A percentile compares a stretch with the other conserved stretches of the same genome.
Conservation (phyloP, 2,888 invertebrate genomes). For the Conistra vaccinii region DNA sequence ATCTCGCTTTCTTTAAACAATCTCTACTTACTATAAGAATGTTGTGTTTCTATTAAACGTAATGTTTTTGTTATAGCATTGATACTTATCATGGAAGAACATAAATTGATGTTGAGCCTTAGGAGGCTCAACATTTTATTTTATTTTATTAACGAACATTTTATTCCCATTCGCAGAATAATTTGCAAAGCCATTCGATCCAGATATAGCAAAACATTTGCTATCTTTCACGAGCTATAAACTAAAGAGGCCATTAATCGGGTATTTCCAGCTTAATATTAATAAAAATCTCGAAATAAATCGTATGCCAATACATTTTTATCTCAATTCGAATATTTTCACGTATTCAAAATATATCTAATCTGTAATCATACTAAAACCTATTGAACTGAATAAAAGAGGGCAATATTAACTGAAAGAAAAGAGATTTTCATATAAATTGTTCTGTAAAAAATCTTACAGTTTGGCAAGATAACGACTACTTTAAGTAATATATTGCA, state of each 20-base stretch:
- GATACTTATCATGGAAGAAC: neutral
- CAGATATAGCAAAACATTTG: neutral
- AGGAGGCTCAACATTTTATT: too few species aligned
- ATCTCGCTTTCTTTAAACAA: neutral
- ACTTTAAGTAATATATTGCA: constrained; percentile 69
- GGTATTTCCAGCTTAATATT: constrained; percentile 1
- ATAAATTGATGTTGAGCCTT: neutral
- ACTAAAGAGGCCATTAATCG: neutral
- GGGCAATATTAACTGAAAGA: constrained; percentile 27
- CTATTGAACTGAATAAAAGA: constrained; percentile 31
- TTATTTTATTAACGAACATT: neutral
- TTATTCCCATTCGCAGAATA: neutral
- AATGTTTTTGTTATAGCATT: neutral
- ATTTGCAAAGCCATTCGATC: neutral
- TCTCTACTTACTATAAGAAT: too few species aligned
- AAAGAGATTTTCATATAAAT: constrained; percentile 59
- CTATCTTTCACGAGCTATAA: neutral
- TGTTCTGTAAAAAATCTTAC: constrained; percentile 58
- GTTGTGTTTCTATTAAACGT: neutral
- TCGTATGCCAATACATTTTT: neutral
- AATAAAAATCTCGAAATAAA: constrained; percentile 27
- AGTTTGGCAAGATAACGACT: constrained; percentile 65
- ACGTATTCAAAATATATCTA: constrained; percentile 22
- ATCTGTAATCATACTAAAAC: constrained; percentile 51
- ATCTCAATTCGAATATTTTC: neutral